These are phyloP conservation scores for Sebastes umbrosus DNA, from an alignment of 2,797 vertebrate genomes.

Conservation along the genomic window DNA sequence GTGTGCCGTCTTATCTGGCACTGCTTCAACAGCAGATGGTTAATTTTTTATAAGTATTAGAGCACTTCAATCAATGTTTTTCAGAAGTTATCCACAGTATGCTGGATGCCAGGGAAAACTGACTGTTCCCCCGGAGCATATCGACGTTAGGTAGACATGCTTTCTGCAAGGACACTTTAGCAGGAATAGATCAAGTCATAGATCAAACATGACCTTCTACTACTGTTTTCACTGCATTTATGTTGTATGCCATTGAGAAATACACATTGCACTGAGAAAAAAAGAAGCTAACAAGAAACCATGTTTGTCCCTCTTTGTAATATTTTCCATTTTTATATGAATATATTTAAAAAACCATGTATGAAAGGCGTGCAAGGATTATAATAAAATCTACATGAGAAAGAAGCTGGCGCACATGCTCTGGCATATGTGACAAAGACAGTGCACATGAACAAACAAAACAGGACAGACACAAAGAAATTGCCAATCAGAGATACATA, in stretches of 20 bases:
- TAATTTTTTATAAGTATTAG: slow-evolving; percentile 33
- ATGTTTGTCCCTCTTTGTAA: background rate
- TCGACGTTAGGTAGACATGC: background rate
- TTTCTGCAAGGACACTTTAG: background rate
- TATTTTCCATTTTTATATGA: background rate
- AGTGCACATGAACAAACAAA: background rate
- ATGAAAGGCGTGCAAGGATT: background rate
- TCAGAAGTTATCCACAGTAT: background rate
- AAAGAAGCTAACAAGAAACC: background rate
- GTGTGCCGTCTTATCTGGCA: slow-evolving; percentile 21
- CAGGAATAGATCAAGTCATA: background rate
- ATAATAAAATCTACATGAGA: background rate
- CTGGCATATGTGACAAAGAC: background rate
- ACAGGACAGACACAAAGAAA: background rate
- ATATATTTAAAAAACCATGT: background rate
- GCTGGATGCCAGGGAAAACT: background rate
- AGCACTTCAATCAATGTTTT: slow-evolving; percentile 37
- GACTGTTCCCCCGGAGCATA: background rate
- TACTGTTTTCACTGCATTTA: background rate
- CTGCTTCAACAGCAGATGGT: slow-evolving; percentile 51
- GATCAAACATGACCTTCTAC: background rate
- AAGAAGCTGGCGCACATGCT: background rate
- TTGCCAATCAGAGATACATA: background rate
- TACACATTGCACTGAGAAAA: background rate
- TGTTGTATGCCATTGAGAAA: background rate